Conservation (phyloP, 2,113 vertebrate genomes). For the Antigone vipio region DNA sequence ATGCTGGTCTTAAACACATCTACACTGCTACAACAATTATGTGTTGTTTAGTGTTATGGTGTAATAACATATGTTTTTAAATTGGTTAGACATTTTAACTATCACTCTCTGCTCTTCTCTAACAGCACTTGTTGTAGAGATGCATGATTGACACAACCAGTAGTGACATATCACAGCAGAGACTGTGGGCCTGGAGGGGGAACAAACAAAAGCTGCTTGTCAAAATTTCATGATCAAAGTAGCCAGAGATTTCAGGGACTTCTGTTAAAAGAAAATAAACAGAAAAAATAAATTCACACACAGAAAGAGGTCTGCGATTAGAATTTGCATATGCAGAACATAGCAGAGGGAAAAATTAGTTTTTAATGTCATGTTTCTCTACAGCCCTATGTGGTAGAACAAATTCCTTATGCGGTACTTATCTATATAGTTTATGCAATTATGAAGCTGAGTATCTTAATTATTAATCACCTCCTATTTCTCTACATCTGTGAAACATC, state of each 20-base stretch:
- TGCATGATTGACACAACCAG: slow-evolving; percentile 27
- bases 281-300: background rate
- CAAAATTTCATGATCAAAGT: slow-evolving; percentile 41
- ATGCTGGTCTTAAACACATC: background rate
- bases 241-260: background rate
- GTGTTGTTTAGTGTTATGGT: background rate
- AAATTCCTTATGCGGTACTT: background rate
- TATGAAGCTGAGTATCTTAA: background rate
- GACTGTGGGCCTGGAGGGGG: background rate
- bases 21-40: background rate
- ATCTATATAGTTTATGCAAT: background rate
- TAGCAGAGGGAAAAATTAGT: background rate
- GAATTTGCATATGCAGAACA: slow-evolving; percentile 33
- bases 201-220: slow-evolving; percentile 31
- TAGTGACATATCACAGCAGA: slow-evolving; percentile 3
- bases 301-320: background rate
- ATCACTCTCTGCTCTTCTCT: background rate
- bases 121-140: background rate
- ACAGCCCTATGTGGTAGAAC: background rate
- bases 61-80: background rate
- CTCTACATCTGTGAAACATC: background rate
- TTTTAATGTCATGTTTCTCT: slow-evolving; percentile 37
- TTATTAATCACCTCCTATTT: slow-evolving; percentile 14
- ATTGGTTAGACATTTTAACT: slow-evolving; percentile 27
- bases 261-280: slow-evolving; percentile 35